Evolutionary conservation across 2,113 vertebrate species (phyloP), one percentile per base, ranked within the genome.

Genomic region (Psettodes erumei): DNA sequence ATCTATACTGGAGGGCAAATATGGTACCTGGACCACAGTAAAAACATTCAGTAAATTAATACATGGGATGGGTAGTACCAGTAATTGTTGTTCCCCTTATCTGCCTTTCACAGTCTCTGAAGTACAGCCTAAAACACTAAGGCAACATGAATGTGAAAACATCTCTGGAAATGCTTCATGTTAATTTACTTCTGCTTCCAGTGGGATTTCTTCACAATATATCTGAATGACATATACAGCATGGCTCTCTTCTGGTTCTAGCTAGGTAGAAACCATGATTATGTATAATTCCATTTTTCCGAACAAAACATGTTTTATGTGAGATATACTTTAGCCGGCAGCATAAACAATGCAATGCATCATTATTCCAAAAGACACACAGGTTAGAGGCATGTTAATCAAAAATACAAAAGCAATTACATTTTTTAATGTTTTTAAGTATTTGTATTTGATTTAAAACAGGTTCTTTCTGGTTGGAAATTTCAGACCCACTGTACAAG

Each of bases 1-100:
- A 72, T 28, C 25, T 82, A 70, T 81, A 82, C 93, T 93, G 21
- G 93, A 95, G 54, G 93, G 91, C 68, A 93, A 80, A 87, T 93
- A 95, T 23, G 94, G 94, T 32, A 95, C 93, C 93, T 95, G 40
- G 12, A 68, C 37, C 77, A 82, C 61, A 91, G 65, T 62, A 30
- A 28, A 81, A 82, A 64, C 45, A 69, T 2, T 55, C 13, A 38
- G 32, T 53, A 7, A 59, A 42, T 75, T 38, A 64, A 42, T 47
- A 38, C 3, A 64, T 19, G 23, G 12, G 23, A 69, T 10, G 50
- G 9, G 13, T 25, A n/a, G 9, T 19, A 28, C n/a, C 11, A 54
- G 11, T 15, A 42, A 27, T 25, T 59, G 48, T 19, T 38, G 7
- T 21, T 42, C 1, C 48, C 0, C 5, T 16, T 18, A 62, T 53